These are phyloP conservation scores for Parauchenoglanis ngamensis DNA, from an alignment of 2,797 vertebrate genomes.

Conservation along the genomic window DNA sequence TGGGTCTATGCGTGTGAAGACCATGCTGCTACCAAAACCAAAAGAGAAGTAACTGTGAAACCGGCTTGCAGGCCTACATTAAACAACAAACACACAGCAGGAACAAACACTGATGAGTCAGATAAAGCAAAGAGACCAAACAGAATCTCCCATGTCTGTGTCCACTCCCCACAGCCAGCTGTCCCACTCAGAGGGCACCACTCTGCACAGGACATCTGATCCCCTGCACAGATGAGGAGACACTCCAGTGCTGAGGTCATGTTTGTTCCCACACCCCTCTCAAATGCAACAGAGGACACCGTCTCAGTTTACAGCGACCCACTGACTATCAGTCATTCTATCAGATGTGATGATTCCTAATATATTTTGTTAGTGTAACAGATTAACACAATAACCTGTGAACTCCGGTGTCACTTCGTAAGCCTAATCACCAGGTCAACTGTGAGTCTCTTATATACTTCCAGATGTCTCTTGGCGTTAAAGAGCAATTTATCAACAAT, in stretches of 20 bases:
- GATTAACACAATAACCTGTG: slow-evolving; percentile 17
- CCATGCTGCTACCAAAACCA: not conserved
- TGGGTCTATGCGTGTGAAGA: not conserved
- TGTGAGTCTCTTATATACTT: not conserved
- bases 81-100: not conserved
- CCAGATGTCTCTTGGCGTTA: slow-evolving; percentile 4
- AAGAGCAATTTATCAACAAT: slow-evolving; percentile 15
- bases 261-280: slow-evolving; percentile 42
- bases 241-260: slow-evolving; percentile 43
- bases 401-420: slow-evolving; percentile 7
- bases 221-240: slow-evolving; percentile 41
- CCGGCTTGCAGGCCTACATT: not conserved
- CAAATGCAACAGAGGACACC: slow-evolving; percentile 10
- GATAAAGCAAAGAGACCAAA: slow-evolving; percentile 16
- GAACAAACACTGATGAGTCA: slow-evolving; percentile 29
- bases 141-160: slow-evolving; percentile 34
- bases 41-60: not conserved
- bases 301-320: slow-evolving; percentile 26
- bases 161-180: slow-evolving; percentile 59
- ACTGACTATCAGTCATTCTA: not conserved
- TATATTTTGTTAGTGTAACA: not conserved
- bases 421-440: not conserved
- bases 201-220: slow-evolving; percentile 52
- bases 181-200: slow-evolving; percentile 41
- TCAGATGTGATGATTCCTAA: not conserved